Conservation (phyloP, 2,888 invertebrate species). For the Scaptomyza caliginosa region DNA sequence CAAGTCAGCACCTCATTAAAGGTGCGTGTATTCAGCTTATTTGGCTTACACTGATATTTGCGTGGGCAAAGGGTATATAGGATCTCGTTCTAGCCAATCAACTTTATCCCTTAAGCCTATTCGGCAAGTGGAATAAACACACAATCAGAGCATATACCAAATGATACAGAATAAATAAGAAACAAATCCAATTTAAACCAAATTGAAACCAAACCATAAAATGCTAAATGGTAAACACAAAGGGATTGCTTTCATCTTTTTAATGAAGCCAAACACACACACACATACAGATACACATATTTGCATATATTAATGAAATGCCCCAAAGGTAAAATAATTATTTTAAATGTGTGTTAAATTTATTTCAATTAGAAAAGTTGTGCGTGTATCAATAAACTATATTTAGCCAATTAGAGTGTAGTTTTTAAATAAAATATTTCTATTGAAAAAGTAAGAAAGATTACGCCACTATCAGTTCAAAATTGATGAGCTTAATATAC, state of each 20-base stretch:
- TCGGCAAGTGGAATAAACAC: not conserved
- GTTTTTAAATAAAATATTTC: not conserved
- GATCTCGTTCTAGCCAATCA: not conserved
- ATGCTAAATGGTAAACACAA: conserved; percentile 9
- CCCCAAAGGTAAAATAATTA: conserved; percentile 1
- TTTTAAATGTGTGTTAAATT: not conserved
- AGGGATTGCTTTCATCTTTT: conserved; percentile 25
- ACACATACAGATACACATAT: conserved; percentile 1
- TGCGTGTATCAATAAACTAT: not conserved
- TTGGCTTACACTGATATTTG: not conserved
- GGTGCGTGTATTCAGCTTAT: conserved; percentile 30
- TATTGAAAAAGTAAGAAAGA: not conserved
- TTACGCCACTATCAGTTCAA: not conserved
- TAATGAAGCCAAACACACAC: conserved; percentile 12
- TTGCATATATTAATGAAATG: conserved; percentile 20
- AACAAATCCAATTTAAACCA: conserved; percentile 25
- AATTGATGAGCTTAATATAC: not conserved
- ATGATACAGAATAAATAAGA: conserved; percentile 19
- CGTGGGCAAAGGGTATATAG: not conserved
- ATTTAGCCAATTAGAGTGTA: not conserved
- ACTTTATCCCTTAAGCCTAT: not conserved
- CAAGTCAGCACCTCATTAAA: conserved; percentile 47
- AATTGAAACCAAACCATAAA: conserved; percentile 11
- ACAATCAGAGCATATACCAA: not conserved
- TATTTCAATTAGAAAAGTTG: conserved; percentile 34